A percentile compares a stretch with the other conserved stretches of the same genome.
phyloP scores from a whole-genome alignment of 2,888 invertebrate species.

The Leptothorax acervorum region DNA sequence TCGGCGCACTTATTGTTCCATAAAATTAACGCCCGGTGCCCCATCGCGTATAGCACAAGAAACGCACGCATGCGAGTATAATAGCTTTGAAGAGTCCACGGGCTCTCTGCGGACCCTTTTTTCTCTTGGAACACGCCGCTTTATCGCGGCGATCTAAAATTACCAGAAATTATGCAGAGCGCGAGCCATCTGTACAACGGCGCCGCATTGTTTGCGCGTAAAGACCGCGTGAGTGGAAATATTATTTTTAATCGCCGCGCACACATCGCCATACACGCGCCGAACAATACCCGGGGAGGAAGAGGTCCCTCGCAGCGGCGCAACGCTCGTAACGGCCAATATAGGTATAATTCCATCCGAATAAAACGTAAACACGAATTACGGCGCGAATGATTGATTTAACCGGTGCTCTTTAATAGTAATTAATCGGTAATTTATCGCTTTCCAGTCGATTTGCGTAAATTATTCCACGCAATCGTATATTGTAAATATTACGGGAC shows the following conservation, averaged over 20 bases:
- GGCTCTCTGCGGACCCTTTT: conserved; percentile 8
- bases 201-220: conserved; percentile 59
- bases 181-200: conserved; percentile 43
- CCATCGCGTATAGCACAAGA: conserved; percentile 10
- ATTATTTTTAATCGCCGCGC: conserved; percentile 55
- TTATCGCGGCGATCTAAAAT: conserved; percentile 61
- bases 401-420: conserved; percentile 46
- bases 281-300: neutral
- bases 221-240: conserved; percentile 53
- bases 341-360: conserved; percentile 7
- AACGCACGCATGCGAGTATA: conserved; percentile 52
- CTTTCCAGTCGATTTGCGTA: conserved; percentile 40
- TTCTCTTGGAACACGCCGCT: conserved; percentile 33
- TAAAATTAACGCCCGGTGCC: conserved; percentile 37
- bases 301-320: neutral
- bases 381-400: conserved; percentile 44
- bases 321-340: conserved; percentile 9
- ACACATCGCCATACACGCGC: conserved; percentile 17
- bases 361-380: conserved; percentile 49
- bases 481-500: conserved; percentile 31
- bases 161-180: conserved; percentile 58
- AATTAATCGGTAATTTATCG: conserved; percentile 47
- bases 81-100: conserved; percentile 37
- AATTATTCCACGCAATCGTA: conserved; percentile 39
- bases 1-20: conserved; percentile 4